A percentile compares a stretch with the other conserved stretches of the same genome.
Evolutionary conservation across 1,140 invertebrate species (phyloP).

Genomic region (Drosophila simulans): DNA sequence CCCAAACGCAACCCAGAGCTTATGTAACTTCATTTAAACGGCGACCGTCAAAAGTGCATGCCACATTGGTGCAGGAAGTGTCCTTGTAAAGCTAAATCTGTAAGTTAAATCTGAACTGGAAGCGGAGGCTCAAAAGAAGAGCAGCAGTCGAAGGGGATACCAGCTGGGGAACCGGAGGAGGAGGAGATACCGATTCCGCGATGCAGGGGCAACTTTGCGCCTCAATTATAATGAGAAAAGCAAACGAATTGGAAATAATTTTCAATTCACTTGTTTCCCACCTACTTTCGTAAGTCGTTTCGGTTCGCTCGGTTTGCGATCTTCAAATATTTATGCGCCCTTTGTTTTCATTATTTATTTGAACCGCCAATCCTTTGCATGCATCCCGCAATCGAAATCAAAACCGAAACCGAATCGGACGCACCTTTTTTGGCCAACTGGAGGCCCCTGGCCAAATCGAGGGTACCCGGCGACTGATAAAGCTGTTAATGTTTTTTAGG

Average conservation of each 20-base stretch:
- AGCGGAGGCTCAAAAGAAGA: constrained; percentile 12
- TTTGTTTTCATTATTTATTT: constrained; percentile 75
- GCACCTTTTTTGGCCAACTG: constrained; percentile 39
- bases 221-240: constrained; percentile 84
- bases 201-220: constrained; percentile 41
- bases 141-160: constrained; percentile 6
- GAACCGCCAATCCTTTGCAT: constrained; percentile 16
- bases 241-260: constrained; percentile 84
- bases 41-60: background rate
- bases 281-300: constrained; percentile 65
- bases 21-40: background rate
- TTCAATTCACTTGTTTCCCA: constrained; percentile 84
- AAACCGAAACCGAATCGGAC: constrained; percentile 7
- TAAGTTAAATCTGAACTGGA: constrained; percentile 59
- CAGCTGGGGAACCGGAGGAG: background rate
- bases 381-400: constrained; percentile 35
- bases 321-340: constrained; percentile 66
- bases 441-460: constrained; percentile 24
- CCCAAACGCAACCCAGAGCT: background rate
- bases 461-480: constrained; percentile 53
- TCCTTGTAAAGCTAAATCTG: constrained; percentile 52
- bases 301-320: constrained; percentile 50
- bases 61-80: background rate
- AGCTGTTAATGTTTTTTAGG: constrained; percentile 60
- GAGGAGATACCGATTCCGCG: constrained; percentile 21